phyloP scores from a whole-genome alignment of 1,140 invertebrate genomes.

The Chrysomallon squamiferum region DNA sequence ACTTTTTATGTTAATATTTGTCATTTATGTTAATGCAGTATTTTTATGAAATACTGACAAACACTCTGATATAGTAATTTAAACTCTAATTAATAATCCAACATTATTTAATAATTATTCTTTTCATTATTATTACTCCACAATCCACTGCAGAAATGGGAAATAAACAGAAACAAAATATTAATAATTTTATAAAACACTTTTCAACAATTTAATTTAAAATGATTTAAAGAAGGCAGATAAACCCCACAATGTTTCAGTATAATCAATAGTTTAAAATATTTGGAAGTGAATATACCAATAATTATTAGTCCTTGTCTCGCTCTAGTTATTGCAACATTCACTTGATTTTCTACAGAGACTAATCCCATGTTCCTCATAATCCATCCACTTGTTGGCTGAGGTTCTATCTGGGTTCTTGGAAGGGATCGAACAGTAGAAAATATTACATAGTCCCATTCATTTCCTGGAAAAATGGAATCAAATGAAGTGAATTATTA shows the following conservation, averaged over 20 bases:
- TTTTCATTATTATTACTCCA: neutral
- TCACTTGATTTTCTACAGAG: slow-evolving; percentile 39
- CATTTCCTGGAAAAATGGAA: slow-evolving; percentile 33
- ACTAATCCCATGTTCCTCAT: slow-evolving; percentile 41
- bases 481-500: neutral
- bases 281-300: too few species aligned
- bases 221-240: neutral
- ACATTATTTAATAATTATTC: neutral
- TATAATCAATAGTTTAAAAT: too few species aligned
- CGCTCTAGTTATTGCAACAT: slow-evolving; percentile 48
- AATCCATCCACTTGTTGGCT: slow-evolving; percentile 36
- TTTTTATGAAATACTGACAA: neutral
- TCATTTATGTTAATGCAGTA: neutral
- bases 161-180: too few species aligned
- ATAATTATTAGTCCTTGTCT: slow-evolving; percentile 47
- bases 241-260: neutral
- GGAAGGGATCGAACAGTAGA: slow-evolving; percentile 24
- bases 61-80: neutral
- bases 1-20: neutral
- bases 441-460: slow-evolving; percentile 34
- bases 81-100: neutral
- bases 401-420: slow-evolving; percentile 26
- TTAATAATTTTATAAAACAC: neutral
- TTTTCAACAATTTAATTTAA: neutral
- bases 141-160: neutral